Base-by-base conservation (phyloP, 2,113 vertebrate species). In the Brevimyrus niger region DNA sequence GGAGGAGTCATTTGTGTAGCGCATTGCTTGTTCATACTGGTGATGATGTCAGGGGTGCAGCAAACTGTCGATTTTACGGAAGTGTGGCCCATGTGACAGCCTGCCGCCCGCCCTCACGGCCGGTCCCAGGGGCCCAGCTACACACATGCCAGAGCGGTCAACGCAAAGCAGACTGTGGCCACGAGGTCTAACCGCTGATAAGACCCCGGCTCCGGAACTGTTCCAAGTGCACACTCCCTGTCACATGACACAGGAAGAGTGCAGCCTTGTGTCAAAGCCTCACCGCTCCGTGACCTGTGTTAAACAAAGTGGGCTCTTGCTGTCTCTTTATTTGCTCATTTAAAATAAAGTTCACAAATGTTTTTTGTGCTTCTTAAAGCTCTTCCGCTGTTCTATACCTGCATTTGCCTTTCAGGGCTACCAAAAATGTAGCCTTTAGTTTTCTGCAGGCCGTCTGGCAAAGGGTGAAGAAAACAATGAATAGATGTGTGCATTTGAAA, bases 381-480 rank as follows among this genome's bases (percentile, higher is more conserved):
- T 10, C n/a, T 82, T 73, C 21, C 80, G 17, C 13, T 5, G 47
- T 19, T 53, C 73, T 83, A 35, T 53, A 50, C 50, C 31, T 13
- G 42, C 21, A 21, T 47, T 76, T 17, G 55, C 23, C 38, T 35
- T 27, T 88, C 27, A 19, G 51, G 7, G 19, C 69, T 61, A 73
- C 27, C 19, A 23, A 38, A 50, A 76, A 53, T 15, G 19, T 44
- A 82, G 86, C 53, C 35, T 90, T 83, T 38, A 0, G 13, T 83
- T 90, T 87, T 88, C 48, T 35, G 58, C 85, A 44, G 89, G 11
- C 51, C 35, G 76, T 19, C 48, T 90, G 50, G 89, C 69, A 47
- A 58, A 50, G 13, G 38, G 2, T 4, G 38, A 50, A 73, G 46
- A 90, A 90, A 90, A 83, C 76, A 90, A 88, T 85, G 58, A 88